Evolutionary conservation across 2,888 invertebrate species (phyloP), one percentile per base, ranked within the genome.

Genomic region (Andrena bucephala): DNA sequence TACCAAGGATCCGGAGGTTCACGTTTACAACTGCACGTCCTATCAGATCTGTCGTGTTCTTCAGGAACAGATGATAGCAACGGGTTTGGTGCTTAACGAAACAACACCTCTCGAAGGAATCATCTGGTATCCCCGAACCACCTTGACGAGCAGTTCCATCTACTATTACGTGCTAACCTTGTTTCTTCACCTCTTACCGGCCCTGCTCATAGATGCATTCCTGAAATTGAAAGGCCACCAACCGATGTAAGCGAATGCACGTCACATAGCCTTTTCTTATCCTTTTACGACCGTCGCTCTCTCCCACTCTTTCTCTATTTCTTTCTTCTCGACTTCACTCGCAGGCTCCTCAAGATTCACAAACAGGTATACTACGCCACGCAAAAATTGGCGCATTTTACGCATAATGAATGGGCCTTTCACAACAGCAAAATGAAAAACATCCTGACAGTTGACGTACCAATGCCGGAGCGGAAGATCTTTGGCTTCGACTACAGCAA

Each of bases 11-110:
- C 90, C 92, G 0, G 87, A 70, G 1, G 63, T 97, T 0, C 94
- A 96, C 0, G 96, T 99, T 4, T 97, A 98, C 94, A 98, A 99
- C 93, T 97, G 97, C 90, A 96, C 98, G 10, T 96, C 97, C 0
- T 96, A 97, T 2, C 94, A 95, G 0, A 94, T 97, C 1, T 96
- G 97, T 88, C 95, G 95, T 0, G 94, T 98, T 16, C 96, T 96
- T 0, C 96, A 96, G 94, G 95, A 94, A 0, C 95, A 97, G 70
- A 92, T 98, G 31, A 95, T 96, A 0, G 90, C 94, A 0, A 92
- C 96, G 73, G 96, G 96, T 0, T 94, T 95, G 70, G 91, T 94
- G 0, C 90, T 96, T 0, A 94, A 95, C 0, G 87, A 94, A 0
- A 89, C 94, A 10, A 94, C 96, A 67, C 98, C 98, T 0, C 94